Conservation (phyloP, 2,888 invertebrate species). For the Sphecodes monilicornis region DNA sequence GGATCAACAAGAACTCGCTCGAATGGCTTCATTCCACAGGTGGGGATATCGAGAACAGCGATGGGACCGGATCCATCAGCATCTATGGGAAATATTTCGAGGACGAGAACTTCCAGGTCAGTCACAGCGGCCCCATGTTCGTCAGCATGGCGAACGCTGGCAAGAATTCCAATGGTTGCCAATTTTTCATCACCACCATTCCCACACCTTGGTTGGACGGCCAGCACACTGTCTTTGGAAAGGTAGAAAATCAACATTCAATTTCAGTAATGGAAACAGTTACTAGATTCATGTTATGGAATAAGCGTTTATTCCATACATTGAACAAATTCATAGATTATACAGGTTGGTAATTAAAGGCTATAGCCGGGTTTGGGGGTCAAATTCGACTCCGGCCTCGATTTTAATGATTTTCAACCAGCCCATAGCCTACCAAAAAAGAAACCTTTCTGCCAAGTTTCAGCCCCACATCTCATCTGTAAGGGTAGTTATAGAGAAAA, state of each 20-base stretch:
- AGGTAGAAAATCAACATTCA: conserved; percentile 87
- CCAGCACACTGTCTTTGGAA: conserved; percentile 95
- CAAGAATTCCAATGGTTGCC: conserved; percentile 96
- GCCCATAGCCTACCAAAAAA: too few relatives aligned
- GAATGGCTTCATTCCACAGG: conserved; percentile 85
- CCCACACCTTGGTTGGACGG: conserved; percentile 95
- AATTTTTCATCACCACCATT: conserved; percentile 96
- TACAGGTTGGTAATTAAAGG: too few relatives aligned
- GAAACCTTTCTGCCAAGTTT: too few relatives aligned
- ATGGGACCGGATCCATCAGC: conserved; percentile 94
- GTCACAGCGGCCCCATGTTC: conserved; percentile 93
- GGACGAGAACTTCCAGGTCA: conserved; percentile 94
- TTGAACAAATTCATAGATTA: too few relatives aligned
- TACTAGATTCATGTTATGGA: too few relatives aligned
- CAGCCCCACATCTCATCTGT: too few relatives aligned
- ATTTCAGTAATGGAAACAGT: too few relatives aligned
- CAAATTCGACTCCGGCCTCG: too few relatives aligned
- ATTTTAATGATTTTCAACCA: too few relatives aligned
- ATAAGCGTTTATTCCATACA: too few relatives aligned
- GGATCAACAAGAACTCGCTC: not conserved
- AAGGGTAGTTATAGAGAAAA: too few relatives aligned
- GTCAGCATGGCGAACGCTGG: conserved; percentile 96
- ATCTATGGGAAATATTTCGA: conserved; percentile 94
- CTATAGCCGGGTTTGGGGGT: too few relatives aligned
- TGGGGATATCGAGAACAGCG: conserved; percentile 92